These are phyloP conservation scores for Aspidapion aeneum DNA, from an alignment of 2,888 invertebrate species.

Conservation along the genomic window DNA sequence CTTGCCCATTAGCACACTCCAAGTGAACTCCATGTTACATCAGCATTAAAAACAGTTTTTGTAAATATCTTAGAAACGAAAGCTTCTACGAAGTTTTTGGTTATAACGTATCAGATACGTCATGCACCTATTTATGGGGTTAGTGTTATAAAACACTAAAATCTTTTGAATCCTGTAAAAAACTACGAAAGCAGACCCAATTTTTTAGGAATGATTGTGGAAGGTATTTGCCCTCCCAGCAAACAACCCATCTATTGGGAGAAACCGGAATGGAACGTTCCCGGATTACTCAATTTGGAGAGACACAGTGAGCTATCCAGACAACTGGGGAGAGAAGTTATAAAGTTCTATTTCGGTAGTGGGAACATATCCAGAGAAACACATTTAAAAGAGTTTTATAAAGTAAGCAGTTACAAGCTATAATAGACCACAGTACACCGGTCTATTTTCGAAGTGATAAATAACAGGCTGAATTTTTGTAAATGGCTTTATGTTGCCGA, in stretches of 20 bases:
- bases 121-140: no score
- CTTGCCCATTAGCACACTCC: no score
- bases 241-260: slow-evolving; percentile 24
- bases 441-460: no score
- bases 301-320: slow-evolving; percentile 30
- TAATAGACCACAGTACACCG: no score
- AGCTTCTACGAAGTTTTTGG: no score
- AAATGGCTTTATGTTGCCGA: no score
- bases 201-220: slow-evolving; percentile 22
- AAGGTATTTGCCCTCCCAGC: slow-evolving; percentile 17
- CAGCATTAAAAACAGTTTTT: not conserved
- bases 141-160: no score
- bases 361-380: slow-evolving; percentile 18
- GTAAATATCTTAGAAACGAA: no score
- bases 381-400: slow-evolving; percentile 20
- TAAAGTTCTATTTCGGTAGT: slow-evolving; percentile 37
- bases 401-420: slow-evolving; percentile 16
- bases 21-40: no score
- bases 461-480: no score
- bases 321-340: slow-evolving; percentile 28
- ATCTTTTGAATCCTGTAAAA: no score
- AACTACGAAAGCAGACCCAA: not conserved
- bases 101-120: no score
- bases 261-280: slow-evolving; percentile 30
- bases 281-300: slow-evolving; percentile 31